Conservation (phyloP, 2,797 vertebrate species). For the Onychomys torridus region DNA sequence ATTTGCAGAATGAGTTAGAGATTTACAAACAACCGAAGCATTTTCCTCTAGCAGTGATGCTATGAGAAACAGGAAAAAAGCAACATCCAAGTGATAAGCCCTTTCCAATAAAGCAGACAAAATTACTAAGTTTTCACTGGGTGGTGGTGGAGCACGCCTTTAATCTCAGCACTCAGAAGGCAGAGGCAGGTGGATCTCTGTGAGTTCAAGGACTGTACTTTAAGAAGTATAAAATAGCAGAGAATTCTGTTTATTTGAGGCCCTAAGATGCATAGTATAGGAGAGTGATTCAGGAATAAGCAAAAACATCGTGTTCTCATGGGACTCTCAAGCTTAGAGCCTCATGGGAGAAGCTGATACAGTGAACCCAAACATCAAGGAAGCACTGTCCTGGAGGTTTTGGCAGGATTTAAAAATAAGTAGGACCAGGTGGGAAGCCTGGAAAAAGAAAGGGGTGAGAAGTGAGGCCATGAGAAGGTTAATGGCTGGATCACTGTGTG, state of each 20-base stretch:
- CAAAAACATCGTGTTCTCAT: not conserved
- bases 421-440: not conserved
- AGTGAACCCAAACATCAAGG: not conserved
- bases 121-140: conserved; percentile 58
- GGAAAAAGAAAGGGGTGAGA: not conserved
- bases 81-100: conserved; percentile 60
- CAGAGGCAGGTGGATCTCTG: not conserved
- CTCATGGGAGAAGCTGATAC: not conserved
- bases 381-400: not conserved
- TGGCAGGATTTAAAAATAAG: not conserved
- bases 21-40: conserved; percentile 40
- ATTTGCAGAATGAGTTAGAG: not conserved
- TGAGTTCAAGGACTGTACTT: not conserved
- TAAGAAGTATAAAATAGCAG: conserved; percentile 58
- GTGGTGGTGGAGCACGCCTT: not conserved
- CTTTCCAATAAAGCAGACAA: conserved; percentile 49
- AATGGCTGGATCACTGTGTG: not conserved
- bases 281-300: conserved; percentile 1
- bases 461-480: not conserved
- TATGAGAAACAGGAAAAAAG: conserved; percentile 49
- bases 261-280: conserved; percentile 30
- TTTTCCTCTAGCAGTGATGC: conserved; percentile 35
- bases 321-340: conserved; percentile 22
- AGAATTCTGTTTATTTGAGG: conserved; percentile 64
- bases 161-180: not conserved